Conservation (phyloP, 2,888 invertebrate genomes). For the Hypomecis atomaria region DNA sequence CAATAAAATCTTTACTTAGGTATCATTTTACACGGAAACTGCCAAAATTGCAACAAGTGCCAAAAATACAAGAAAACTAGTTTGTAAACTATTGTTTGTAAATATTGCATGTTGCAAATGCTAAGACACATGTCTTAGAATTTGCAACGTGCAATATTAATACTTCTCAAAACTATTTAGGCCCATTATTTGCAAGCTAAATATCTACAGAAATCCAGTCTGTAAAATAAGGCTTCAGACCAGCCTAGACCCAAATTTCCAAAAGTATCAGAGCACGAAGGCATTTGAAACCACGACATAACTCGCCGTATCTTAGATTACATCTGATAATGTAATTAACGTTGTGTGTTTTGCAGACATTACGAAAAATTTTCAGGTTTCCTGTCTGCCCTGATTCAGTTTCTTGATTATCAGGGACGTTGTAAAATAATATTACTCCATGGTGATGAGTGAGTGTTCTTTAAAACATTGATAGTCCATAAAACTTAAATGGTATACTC, state of each 20-base stretch:
- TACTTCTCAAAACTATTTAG: too few species aligned
- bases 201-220: not conserved
- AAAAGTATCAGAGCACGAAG: slow-evolving; percentile 39
- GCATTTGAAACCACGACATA: slow-evolving; percentile 26
- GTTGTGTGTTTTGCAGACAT: slow-evolving; percentile 20
- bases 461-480: too few species aligned
- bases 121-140: too few species aligned
- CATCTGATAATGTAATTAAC: slow-evolving; percentile 29
- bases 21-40: too few species aligned
- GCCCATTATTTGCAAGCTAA: not conserved
- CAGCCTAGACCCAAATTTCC: slow-evolving; percentile 34
- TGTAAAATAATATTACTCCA: not conserved
- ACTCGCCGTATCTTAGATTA: slow-evolving; percentile 20
- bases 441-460: not conserved
- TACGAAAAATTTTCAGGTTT: slow-evolving; percentile 28
- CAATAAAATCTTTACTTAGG: too few species aligned
- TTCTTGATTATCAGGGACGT: slow-evolving; percentile 2
- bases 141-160: too few species aligned
- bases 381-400: slow-evolving; percentile 18
- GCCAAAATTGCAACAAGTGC: too few species aligned
- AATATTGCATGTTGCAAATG: too few species aligned
- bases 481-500: too few species aligned
- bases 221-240: not conserved
- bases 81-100: too few species aligned
- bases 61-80: too few species aligned